These are phyloP conservation scores for Diceros bicornis DNA, from an alignment of 2,797 vertebrate genomes.

Conservation along the genomic window DNA sequence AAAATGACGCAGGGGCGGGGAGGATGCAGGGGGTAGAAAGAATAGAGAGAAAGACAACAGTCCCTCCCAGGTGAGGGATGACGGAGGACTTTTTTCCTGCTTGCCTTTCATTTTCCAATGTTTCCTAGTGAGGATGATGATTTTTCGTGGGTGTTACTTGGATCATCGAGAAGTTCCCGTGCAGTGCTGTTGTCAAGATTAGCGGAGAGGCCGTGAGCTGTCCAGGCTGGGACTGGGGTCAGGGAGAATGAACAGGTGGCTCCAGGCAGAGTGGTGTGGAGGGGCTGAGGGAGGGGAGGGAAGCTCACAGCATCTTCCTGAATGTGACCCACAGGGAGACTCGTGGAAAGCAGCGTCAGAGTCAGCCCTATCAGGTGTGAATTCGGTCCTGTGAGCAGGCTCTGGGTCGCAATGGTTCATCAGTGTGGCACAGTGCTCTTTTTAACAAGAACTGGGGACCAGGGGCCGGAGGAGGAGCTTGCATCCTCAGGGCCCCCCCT, in stretches of 20 bases:
- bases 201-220: neutral
- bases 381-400: neutral
- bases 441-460: neutral
- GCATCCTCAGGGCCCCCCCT: neutral
- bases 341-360: neutral
- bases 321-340: neutral
- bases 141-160: neutral
- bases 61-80: neutral
- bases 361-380: neutral
- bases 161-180: neutral
- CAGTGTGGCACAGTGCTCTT: neutral
- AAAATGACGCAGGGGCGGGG: neutral
- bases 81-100: neutral
- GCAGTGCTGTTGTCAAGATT: neutral
- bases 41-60: neutral
- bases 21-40: neutral
- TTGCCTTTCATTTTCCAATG: neutral
- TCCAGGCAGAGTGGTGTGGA: neutral
- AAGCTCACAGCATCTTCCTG: neutral
- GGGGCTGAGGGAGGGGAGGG: neutral
- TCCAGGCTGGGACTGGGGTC: neutral
- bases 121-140: neutral
- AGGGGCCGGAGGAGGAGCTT: neutral
- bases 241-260: neutral
- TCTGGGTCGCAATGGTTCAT: too few relatives aligned